Evolutionary conservation across 2,888 invertebrate species (phyloP).

Genomic region (Dioctria rufipes): DNA sequence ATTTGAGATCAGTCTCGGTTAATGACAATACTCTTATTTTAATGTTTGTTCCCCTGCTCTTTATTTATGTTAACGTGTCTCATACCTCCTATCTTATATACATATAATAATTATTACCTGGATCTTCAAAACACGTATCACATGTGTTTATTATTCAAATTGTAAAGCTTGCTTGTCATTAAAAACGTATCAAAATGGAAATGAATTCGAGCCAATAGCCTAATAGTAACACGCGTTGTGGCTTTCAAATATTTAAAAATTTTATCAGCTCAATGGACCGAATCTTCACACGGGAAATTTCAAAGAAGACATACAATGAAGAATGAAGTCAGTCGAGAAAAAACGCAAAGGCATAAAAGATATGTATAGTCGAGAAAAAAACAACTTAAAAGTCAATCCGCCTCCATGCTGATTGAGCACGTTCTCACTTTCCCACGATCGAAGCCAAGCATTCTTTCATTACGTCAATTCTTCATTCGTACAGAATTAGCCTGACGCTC

Average conservation of each 20-base stretch:
- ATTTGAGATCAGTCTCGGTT: too few species aligned
- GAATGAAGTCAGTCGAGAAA: background rate
- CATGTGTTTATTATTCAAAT: too few species aligned
- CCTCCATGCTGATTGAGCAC: constrained; percentile 49
- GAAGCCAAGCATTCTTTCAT: constrained; percentile 18
- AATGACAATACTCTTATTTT: too few species aligned
- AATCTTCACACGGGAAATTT: constrained; percentile 40
- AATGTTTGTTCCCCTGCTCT: too few species aligned
- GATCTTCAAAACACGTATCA: too few species aligned
- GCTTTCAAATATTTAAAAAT: constrained; percentile 33
- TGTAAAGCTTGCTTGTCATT: constrained; percentile 37
- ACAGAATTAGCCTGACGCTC: constrained; percentile 35
- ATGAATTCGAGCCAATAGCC: constrained; percentile 44
- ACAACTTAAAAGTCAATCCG: constrained; percentile 35
- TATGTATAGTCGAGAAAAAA: background rate
- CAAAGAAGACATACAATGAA: background rate
- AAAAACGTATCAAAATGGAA: constrained; percentile 38
- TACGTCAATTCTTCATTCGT: constrained; percentile 34
- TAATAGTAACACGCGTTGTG: constrained; percentile 50
- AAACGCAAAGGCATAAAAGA: background rate
- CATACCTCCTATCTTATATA: too few species aligned
- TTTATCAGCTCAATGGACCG: background rate
- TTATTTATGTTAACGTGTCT: too few species aligned
- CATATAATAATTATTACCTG: too few species aligned
- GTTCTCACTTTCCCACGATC: constrained; percentile 54